These are phyloP conservation scores for Dexiosoma caninum DNA, from an alignment of 2,888 invertebrate genomes.

Conservation along the genomic window DNA sequence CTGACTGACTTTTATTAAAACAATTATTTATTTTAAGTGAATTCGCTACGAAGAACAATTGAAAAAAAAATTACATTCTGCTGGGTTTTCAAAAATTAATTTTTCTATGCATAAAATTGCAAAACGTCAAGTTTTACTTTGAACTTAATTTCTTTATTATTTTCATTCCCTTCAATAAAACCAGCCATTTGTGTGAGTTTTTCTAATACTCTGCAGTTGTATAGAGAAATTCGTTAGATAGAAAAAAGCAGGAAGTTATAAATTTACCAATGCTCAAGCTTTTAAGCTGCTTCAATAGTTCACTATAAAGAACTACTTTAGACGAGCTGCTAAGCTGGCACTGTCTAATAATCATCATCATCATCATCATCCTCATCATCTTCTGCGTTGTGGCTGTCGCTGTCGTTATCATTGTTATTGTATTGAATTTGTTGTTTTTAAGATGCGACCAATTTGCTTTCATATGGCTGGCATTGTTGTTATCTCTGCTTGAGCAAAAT, in stretches of 20 bases:
- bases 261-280: conserved; percentile 39
- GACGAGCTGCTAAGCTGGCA: neutral
- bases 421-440: conserved; percentile 16
- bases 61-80: no score
- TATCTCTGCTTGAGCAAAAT: neutral
- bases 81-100: no score
- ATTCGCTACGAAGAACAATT: no score
- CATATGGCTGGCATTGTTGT: neutral
- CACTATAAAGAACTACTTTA: neutral
- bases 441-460: neutral
- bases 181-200: neutral
- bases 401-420: neutral
- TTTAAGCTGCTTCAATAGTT: conserved; percentile 39
- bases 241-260: conserved; percentile 53
- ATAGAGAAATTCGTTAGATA: neutral
- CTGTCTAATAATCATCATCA: neutral
- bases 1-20: no score
- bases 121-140: neutral
- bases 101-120: neutral
- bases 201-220: conserved; percentile 5
- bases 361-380: neutral
- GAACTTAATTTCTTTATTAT: neutral
- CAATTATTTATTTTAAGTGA: no score
- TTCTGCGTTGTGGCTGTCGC: neutral
- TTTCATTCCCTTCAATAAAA: neutral